phyloP scores from a whole-genome alignment of 2,113 vertebrate genomes.

The Catharus fuscescens region DNA sequence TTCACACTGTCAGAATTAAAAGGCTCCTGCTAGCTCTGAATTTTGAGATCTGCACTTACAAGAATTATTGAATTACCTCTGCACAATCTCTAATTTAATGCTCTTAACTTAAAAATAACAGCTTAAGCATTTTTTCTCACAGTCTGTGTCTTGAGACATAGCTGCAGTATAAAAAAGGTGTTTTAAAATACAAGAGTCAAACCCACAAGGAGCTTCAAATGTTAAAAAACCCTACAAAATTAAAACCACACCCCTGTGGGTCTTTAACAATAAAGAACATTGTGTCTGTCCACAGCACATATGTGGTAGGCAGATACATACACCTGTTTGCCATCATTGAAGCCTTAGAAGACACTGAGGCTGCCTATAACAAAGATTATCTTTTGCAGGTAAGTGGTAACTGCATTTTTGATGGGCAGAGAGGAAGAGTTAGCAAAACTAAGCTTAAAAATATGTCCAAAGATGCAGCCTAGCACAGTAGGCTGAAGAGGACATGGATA shows the following conservation, averaged over 20 bases:
- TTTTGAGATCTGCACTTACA: background rate
- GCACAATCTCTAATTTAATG: background rate
- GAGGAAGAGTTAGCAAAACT: background rate
- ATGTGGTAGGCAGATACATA: accelerated
- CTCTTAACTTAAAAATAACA: background rate
- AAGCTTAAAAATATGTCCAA: background rate
- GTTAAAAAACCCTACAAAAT: background rate
- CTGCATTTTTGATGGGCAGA: background rate
- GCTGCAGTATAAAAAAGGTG: background rate
- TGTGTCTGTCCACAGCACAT: background rate
- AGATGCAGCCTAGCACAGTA: background rate
- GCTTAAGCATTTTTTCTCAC: background rate
- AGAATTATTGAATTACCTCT: background rate
- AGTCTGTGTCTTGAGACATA: background rate
- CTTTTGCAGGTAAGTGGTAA: background rate
- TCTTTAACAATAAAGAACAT: background rate
- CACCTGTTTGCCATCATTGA: background rate
- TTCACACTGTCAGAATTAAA: background rate
- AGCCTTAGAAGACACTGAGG: background rate
- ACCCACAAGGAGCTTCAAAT: background rate
- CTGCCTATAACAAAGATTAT: background rate
- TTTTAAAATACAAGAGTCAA: background rate
- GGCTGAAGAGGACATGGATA: background rate
- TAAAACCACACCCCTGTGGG: accelerated
- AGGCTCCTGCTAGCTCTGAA: background rate